Evolutionary conservation across 2,888 invertebrate genomes (phyloP).

Genomic region (Machimus rusticus): DNA sequence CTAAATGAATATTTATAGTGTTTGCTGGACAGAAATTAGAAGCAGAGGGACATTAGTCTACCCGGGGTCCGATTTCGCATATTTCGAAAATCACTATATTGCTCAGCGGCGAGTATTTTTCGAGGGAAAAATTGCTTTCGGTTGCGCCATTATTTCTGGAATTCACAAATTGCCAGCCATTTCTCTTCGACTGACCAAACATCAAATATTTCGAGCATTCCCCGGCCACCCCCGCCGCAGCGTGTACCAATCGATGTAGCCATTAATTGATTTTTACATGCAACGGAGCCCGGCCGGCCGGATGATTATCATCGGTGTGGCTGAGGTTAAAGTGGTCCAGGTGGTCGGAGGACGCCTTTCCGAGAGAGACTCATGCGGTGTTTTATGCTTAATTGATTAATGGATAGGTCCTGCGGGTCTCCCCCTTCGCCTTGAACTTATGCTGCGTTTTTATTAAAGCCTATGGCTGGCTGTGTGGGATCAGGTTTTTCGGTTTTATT

Average conservation of each 20-base stretch:
- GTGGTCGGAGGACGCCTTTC: constrained; percentile 24
- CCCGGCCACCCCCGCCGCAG: background rate
- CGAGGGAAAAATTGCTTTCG: constrained; percentile 11
- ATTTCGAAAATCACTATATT: constrained; percentile 8
- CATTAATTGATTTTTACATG: constrained; percentile 40
- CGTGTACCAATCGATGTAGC: constrained; percentile 19
- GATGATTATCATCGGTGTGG: constrained; percentile 12
- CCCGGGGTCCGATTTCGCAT: background rate
- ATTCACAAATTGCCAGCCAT: constrained; percentile 38
- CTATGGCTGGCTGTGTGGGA: background rate
- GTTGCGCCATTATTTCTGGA: constrained; percentile 32
- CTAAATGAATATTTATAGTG: constrained; percentile 31
- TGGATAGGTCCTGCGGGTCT: background rate
- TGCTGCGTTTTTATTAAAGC: background rate
- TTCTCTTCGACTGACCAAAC: constrained; percentile 36
- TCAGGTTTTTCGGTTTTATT: background rate
- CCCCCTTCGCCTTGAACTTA: background rate
- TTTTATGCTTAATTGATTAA: constrained; percentile 26
- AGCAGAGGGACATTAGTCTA: background rate
- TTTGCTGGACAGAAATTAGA: constrained; percentile 8
- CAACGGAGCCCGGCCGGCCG: background rate
- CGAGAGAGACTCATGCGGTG: background rate
- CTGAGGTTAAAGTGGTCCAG: constrained; percentile 30
- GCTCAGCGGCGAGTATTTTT: background rate
- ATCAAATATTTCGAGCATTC: constrained; percentile 32